These are phyloP conservation scores for Pangasius macronema DNA, from an alignment of 2,797 vertebrate genomes.

Conservation along the genomic window DNA sequence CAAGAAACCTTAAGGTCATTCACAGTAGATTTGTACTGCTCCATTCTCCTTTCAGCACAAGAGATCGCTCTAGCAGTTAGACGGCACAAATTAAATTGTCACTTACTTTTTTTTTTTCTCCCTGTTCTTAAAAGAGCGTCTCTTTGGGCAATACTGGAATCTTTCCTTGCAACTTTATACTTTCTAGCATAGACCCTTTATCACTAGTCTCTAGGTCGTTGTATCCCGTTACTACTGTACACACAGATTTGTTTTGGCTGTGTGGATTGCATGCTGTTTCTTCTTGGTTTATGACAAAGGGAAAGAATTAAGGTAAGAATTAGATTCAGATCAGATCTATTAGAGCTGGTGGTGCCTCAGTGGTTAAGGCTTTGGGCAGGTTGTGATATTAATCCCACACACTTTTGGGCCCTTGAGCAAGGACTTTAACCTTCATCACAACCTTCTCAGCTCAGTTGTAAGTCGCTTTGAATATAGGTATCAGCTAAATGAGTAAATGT, in stretches of 20 bases:
- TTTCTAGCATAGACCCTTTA: not conserved
- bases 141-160: not conserved
- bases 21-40: no score
- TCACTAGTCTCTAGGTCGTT: not conserved
- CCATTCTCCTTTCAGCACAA: not conserved
- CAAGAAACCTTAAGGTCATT: no score
- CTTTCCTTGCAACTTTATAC: not conserved
- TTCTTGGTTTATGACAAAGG: not conserved
- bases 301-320: not conserved
- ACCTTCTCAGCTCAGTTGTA: not conserved
- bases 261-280: not conserved
- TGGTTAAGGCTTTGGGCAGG: not conserved
- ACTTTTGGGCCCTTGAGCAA: not conserved
- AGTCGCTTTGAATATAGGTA: not conserved
- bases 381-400: not conserved
- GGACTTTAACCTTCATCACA: not conserved
- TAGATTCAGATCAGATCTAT: not conserved
- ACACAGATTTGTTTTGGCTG: not conserved
- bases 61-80: not conserved
- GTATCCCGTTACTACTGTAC: not conserved
- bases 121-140: not conserved
- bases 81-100: not conserved
- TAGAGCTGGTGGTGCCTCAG: not conserved
- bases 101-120: not conserved
- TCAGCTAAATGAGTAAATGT: not conserved